These are phyloP conservation scores for Canis aureus DNA, from an alignment of 2,113 vertebrate genomes.

Conservation along the genomic window DNA sequence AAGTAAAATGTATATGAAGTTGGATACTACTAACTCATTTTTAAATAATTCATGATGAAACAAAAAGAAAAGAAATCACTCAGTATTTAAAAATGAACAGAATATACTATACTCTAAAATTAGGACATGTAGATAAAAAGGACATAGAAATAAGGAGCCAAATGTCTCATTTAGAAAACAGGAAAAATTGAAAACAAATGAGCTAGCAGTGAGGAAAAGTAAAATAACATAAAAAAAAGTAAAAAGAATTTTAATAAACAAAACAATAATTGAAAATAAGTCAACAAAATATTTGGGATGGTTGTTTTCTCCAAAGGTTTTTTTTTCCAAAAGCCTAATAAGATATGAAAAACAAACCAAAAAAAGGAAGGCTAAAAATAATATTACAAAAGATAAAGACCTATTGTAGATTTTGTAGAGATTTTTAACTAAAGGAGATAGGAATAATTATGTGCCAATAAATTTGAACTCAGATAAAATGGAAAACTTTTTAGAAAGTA, in stretches of 20 bases:
- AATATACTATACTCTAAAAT: slow-evolving; percentile 6
- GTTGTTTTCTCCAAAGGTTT: neutral
- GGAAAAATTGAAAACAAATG: slow-evolving; percentile 27
- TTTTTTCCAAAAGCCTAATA: neutral
- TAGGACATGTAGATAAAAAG: neutral
- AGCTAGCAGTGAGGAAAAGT: neutral
- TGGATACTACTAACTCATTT: neutral
- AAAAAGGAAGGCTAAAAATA: neutral
- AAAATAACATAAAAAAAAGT: neutral
- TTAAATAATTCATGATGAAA: slow-evolving; percentile 21
- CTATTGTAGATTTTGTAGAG: neutral
- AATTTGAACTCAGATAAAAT: neutral
- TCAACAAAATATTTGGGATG: neutral
- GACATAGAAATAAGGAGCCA: neutral
- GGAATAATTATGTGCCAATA: neutral
- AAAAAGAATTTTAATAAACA: neutral
- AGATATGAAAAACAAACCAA: neutral
- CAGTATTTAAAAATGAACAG: slow-evolving; percentile 20
- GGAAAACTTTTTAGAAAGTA: neutral
- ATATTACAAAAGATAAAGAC: neutral
- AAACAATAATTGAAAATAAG: slow-evolving; percentile 40
- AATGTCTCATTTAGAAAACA: neutral
- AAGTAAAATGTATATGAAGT: neutral
- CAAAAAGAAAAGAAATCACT: slow-evolving; percentile 26
- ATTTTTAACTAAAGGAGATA: slow-evolving; percentile 6